Evolutionary conservation across 2,888 invertebrate species (phyloP), one percentile per base, ranked within the genome.

Genomic region (Dermolepida albohirtum): DNA sequence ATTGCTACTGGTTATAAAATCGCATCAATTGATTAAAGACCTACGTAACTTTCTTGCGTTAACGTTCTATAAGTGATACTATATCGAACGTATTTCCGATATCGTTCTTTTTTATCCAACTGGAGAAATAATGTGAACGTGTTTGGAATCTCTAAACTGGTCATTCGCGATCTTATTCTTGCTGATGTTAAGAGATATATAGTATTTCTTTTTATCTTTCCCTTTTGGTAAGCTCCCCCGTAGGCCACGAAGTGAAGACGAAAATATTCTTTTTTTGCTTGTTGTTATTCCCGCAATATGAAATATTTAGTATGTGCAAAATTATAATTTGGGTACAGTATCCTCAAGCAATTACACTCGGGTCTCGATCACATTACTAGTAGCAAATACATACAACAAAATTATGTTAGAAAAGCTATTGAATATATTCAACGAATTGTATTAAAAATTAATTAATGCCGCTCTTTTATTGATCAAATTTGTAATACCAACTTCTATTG

Each of bases 1-100:
- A 77, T 77, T 78, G 79, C 79, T 79, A 79, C 79, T 79, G 79
- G 78, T 78, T 78, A 78, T 75, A 75, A 73, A 75, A 76, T 70
- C 74, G 72, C 55, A 70, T 43, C 69, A 55, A 54, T 64, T 66
- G 59, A 78, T 72, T 72, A 72, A 72, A 71, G 76, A 79, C 75
- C 62, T 50, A 66, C 66, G 66, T 59, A 67, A 67, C 64, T 65
- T 57, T 55, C 67, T 51, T 43, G 34, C 14, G 44, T 43, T 64
- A 43, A 49, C 12, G 52, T 64, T 16, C 22, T 39, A 41, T 52
- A 52, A 51, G 41, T 52, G 41, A 64, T 52, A 64, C 64, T 64
- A 51, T 64, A 52, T 14, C 22, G 51, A 64, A 64, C 64, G 64
- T 43, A 64, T 41, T 39, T 52, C 51, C 27, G 62, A 62, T 77